Evolutionary conservation across 2,797 vertebrate genomes (phyloP).

Genomic region (Echeneis naucrates): DNA sequence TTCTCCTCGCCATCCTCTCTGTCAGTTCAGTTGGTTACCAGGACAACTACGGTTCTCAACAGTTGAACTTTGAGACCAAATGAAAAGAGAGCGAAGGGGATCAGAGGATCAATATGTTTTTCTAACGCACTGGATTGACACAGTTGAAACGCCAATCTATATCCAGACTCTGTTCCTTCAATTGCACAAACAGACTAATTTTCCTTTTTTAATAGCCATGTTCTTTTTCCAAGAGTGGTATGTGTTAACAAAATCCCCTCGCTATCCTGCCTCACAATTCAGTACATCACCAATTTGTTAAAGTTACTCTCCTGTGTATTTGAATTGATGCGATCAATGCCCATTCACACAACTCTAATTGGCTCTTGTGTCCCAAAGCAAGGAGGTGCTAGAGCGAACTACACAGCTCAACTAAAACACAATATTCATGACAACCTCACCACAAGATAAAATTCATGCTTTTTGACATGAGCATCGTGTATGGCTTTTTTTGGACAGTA

Average conservation of each 20-base stretch:
- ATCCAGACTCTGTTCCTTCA: background rate
- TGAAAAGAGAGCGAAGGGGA: slow-evolving; percentile 36
- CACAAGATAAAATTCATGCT: background rate
- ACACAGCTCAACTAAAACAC: slow-evolving; percentile 33
- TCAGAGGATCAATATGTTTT: slow-evolving; percentile 64
- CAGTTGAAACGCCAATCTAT: background rate
- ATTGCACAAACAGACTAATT: background rate
- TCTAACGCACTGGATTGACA: background rate
- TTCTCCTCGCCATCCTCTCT: slow-evolving; percentile 16
- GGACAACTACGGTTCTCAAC: slow-evolving; percentile 59
- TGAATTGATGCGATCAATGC: slow-evolving; percentile 39
- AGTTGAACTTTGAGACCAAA: slow-evolving; percentile 83
- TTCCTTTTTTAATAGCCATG: no score
- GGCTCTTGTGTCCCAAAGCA: slow-evolving; percentile 14
- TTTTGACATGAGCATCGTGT: background rate
- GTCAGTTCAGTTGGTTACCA: slow-evolving; percentile 58
- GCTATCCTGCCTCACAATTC: slow-evolving; percentile 3
- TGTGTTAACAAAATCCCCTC: slow-evolving; percentile 9
- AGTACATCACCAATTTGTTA: background rate
- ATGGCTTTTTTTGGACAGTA: background rate
- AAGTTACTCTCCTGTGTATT: slow-evolving; percentile 9
- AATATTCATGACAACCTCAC: background rate
- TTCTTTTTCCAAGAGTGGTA: background rate
- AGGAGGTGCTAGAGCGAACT: slow-evolving; percentile 1
- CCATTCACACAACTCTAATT: slow-evolving; percentile 43